Evolutionary conservation across 2,797 vertebrate species (phyloP).

Genomic region (Anguilla obscura): DNA sequence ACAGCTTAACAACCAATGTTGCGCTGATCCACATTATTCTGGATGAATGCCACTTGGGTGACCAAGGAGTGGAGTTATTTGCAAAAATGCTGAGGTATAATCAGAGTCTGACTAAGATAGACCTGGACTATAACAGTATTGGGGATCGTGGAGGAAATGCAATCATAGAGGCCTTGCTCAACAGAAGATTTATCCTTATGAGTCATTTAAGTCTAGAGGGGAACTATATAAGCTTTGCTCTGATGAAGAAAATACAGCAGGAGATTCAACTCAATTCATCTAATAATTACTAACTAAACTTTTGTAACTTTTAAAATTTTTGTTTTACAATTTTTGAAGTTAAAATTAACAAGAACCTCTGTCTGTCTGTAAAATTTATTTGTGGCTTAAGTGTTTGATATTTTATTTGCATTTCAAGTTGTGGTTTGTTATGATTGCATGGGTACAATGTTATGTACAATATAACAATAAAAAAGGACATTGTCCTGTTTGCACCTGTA

Average conservation of each 20-base stretch:
- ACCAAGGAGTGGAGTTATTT: conserved; percentile 71
- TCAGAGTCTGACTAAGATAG: conserved; percentile 64
- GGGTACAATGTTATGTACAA: not conserved
- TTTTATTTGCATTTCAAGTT: not conserved
- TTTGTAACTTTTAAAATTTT: not conserved
- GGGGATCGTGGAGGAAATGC: conserved; percentile 73
- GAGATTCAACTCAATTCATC: conserved; percentile 53
- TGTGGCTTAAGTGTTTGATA: not conserved
- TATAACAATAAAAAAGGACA: too few species aligned
- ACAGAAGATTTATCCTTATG: conserved; percentile 56
- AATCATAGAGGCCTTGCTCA: conserved; percentile 66
- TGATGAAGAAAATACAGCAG: conserved; percentile 69
- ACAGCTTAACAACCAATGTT: conserved; percentile 70
- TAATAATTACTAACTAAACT: not conserved
- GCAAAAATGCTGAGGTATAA: conserved; percentile 68
- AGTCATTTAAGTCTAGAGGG: conserved; percentile 71
- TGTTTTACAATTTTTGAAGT: not conserved
- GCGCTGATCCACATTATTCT: conserved; percentile 70
- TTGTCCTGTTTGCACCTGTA: too few species aligned
- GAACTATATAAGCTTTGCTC: conserved; percentile 68
- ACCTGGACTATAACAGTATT: conserved; percentile 73
- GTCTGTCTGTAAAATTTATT: not conserved
- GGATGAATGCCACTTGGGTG: conserved; percentile 74
- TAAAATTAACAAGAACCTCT: not conserved
- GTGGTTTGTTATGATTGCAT: not conserved